Evolutionary conservation across 2,888 invertebrate species (phyloP).

Genomic region (Cosmorhoe ocellata): DNA sequence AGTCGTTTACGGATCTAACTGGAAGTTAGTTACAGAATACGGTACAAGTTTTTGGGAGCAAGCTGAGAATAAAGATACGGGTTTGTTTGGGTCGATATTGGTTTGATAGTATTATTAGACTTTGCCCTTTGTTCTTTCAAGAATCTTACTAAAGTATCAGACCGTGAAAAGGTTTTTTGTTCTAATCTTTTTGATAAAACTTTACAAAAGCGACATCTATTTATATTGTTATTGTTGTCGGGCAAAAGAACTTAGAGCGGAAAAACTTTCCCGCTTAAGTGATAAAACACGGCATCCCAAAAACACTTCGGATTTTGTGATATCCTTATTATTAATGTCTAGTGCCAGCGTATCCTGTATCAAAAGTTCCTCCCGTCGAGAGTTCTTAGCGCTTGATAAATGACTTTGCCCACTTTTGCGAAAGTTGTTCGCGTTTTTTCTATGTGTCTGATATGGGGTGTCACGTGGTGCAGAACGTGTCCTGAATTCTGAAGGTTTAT

Average conservation of each 20-base stretch:
- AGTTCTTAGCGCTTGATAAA: conserved; percentile 81
- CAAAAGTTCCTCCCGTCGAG: conserved; percentile 78
- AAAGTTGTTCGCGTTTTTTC: conserved; percentile 25
- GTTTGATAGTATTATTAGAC: conserved; percentile 47
- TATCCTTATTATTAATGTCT: conserved; percentile 81
- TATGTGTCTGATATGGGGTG: conserved; percentile 21
- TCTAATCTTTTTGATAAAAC: conserved; percentile 10
- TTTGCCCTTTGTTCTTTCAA: conserved; percentile 33
- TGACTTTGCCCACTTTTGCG: conserved; percentile 74
- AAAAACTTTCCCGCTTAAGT: conserved; percentile 68
- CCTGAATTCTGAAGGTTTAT: conserved; percentile 14
- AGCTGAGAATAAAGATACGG: conserved; percentile 57
- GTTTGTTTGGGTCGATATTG: conserved; percentile 50
- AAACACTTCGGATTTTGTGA: conserved; percentile 70
- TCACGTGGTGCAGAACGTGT: conserved; percentile 15
- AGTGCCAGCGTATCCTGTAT: conserved; percentile 74
- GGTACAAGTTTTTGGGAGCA: conserved; percentile 56
- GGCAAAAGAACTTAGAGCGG: conserved; percentile 4
- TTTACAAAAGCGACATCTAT: conserved; percentile 1
- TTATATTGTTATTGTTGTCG: conserved; percentile 1
- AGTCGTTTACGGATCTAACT: conserved; percentile 76
- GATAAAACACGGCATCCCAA: conserved; percentile 75
- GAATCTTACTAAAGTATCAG: conserved; percentile 19
- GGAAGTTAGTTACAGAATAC: conserved; percentile 71
- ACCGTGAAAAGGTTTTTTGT: conserved; percentile 5